Percentiles rank a stretch among this genome's conserved stretches.
phyloP scores from a whole-genome alignment of 2,888 invertebrate genomes.

The Nysson spinosus region DNA sequence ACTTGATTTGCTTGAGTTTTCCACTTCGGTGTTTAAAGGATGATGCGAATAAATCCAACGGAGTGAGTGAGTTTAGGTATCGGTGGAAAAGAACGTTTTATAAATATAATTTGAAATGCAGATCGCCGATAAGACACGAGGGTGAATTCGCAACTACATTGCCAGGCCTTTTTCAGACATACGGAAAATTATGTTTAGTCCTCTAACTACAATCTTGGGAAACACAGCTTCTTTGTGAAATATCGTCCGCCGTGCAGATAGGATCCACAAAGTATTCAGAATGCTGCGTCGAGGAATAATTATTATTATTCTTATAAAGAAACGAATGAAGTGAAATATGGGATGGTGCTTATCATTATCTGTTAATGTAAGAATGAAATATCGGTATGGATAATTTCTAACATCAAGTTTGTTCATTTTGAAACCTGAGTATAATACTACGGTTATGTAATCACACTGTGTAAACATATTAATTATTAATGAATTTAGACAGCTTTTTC shows the following conservation, averaged over 20 bases:
- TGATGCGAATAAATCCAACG: not conserved
- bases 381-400: no score
- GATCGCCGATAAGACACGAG: conserved; percentile 3
- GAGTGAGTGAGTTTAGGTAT: conserved; percentile 1
- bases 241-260: not conserved
- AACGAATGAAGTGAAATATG: no score
- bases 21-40: not conserved
- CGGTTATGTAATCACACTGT: no score
- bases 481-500: no score
- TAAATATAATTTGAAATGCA: conserved; percentile 33
- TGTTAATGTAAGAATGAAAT: no score
- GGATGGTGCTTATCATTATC: no score
- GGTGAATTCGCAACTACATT: conserved; percentile 22
- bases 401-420: no score
- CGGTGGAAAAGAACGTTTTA: not conserved
- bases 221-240: not conserved
- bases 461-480: no score
- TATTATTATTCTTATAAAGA: no score
- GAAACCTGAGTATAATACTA: no score
- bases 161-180: not conserved
- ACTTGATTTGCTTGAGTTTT: not conserved
- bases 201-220: not conserved
- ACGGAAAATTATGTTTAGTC: not conserved
- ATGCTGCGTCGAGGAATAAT: not conserved
- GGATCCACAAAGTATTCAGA: no score